Percentiles rank a stretch among this genome's conserved stretches.
Evolutionary conservation across 1,140 invertebrate genomes (phyloP).

Genomic region (Lordiphosa collinella): DNA sequence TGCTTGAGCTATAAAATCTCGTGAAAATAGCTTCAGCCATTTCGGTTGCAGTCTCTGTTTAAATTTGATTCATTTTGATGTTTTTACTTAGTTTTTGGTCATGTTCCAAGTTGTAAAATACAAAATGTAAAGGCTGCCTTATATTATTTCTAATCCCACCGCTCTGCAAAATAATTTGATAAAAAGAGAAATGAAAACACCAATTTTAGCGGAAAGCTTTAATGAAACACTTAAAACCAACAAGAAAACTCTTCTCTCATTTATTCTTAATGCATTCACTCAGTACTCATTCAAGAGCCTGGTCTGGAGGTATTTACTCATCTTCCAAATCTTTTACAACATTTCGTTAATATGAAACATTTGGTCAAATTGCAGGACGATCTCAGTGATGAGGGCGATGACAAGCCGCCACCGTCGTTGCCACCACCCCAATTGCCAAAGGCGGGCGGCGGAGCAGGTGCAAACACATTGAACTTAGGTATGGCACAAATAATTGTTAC

Average conservation of each 20-base stretch:
- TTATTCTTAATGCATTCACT: slow-evolving; percentile 65
- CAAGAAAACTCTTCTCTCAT: slow-evolving; percentile 18
- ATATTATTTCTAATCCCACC: slow-evolving; percentile 12
- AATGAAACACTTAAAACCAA: not conserved
- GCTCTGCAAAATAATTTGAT: slow-evolving; percentile 10
- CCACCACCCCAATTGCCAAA: slow-evolving; percentile 62
- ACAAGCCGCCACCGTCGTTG: slow-evolving; percentile 70
- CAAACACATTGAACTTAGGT: slow-evolving; percentile 81
- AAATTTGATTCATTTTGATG: too few species aligned
- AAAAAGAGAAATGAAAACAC: not conserved
- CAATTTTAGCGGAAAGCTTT: slow-evolving; percentile 10
- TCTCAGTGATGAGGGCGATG: slow-evolving; percentile 57
- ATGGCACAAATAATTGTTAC: slow-evolving; percentile 93
- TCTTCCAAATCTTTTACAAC: not conserved
- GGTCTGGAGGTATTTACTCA: slow-evolving; percentile 61
- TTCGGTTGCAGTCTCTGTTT: too few species aligned
- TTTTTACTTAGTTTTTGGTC: slow-evolving; percentile 6
- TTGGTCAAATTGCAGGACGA: slow-evolving; percentile 56
- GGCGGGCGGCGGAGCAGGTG: slow-evolving; percentile 60
- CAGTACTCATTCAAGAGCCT: slow-evolving; percentile 78
- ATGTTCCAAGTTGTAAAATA: slow-evolving; percentile 10
- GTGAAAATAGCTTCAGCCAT: too few species aligned
- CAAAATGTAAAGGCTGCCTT: not conserved
- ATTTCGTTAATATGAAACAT: not conserved
- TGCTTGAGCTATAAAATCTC: too few species aligned